These are phyloP conservation scores for Cheiracanthium punctorium DNA, from an alignment of 2,888 invertebrate species.

Conservation along the genomic window DNA sequence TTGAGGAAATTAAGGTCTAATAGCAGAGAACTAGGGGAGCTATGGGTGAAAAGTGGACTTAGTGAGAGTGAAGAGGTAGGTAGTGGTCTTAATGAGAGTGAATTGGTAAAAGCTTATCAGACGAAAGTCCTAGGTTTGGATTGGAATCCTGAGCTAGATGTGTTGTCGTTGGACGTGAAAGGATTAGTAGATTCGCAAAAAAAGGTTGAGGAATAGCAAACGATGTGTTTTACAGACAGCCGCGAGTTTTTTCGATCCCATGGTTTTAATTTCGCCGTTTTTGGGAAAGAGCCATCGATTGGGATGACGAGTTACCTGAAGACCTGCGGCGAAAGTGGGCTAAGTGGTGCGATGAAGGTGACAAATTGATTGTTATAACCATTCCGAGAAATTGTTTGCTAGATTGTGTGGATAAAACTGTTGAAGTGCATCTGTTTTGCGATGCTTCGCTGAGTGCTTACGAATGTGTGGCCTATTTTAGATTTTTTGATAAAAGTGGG, in stretches of 20 bases:
- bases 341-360: no score
- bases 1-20: background rate
- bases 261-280: slow-evolving; percentile 2
- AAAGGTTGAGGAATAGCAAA: background rate
- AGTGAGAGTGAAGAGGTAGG: no score
- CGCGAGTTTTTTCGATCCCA: background rate
- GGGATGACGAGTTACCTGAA: slow-evolving; percentile 5
- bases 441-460: background rate
- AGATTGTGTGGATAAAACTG: no score
- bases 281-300: background rate
- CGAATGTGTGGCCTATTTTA: no score
- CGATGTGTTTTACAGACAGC: no score
- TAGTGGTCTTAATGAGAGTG: background rate
- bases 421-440: background rate
- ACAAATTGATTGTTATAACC: background rate
- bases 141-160: background rate
- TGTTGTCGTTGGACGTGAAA: background rate
- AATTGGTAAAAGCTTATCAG: no score
- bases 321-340: no score
- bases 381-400: background rate
- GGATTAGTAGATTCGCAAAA: background rate
- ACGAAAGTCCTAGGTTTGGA: background rate
- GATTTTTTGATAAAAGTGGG: no score
- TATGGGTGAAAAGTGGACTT: no score
- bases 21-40: background rate